Percentiles rank a stretch among this genome's conserved stretches.
Evolutionary conservation across 2,797 vertebrate genomes (phyloP).

Genomic region (Luscinia luscinia): DNA sequence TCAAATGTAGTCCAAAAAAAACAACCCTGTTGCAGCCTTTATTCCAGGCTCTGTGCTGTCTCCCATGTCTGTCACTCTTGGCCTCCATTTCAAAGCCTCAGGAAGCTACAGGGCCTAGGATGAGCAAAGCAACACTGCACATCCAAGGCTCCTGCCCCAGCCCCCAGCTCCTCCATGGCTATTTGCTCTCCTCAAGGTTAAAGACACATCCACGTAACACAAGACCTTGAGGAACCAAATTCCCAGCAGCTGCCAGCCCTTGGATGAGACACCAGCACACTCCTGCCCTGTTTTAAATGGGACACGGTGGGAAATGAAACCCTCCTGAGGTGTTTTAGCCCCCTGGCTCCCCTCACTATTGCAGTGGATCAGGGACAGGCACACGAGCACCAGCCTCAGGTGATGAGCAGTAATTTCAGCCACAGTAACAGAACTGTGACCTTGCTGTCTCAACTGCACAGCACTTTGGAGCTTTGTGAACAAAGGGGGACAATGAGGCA

Average conservation of each 20-base stretch:
- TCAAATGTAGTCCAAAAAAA: neutral
- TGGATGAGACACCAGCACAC: neutral
- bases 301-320: neutral
- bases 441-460: neutral
- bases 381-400: neutral
- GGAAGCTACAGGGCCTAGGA: neutral
- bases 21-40: neutral
- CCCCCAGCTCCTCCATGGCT: neutral
- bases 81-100: constrained; percentile 51
- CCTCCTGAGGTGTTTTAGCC: neutral
- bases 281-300: neutral
- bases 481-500: neutral
- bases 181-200: neutral
- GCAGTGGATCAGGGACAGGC: neutral
- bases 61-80: neutral
- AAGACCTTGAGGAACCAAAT: neutral
- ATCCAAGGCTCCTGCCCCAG: neutral
- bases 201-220: neutral
- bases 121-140: neutral
- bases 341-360: neutral
- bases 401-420: neutral
- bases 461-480: neutral
- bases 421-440: neutral
- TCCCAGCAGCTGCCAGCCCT: neutral
- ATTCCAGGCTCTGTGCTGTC: neutral